Evolutionary conservation across 2,888 invertebrate species (phyloP).

Genomic region (Parasteatoda lunata): DNA sequence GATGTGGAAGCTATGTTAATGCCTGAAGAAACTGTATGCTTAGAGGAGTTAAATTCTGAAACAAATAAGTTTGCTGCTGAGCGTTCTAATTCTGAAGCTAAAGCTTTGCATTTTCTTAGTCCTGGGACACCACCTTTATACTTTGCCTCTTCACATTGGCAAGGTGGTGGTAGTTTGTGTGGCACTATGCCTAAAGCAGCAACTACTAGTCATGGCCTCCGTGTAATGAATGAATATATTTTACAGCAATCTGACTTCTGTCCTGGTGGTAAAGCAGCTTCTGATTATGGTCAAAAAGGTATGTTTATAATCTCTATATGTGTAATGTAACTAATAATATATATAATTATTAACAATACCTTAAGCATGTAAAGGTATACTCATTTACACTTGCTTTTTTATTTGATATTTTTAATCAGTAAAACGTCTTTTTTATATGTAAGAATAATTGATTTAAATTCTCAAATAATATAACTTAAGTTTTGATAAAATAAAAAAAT

Average conservation of each 20-base stretch:
- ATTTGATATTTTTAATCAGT: too few relatives aligned
- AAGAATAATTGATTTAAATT: too few relatives aligned
- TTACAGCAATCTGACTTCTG: conserved; percentile 65
- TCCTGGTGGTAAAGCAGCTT: conserved; percentile 44
- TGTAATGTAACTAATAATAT: too few relatives aligned
- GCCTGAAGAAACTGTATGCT: conserved; percentile 77
- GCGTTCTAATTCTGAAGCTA: conserved; percentile 50
- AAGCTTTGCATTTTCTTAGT: conserved; percentile 57
- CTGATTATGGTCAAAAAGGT: conserved; percentile 51
- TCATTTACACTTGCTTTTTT: too few relatives aligned
- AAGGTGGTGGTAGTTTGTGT: conserved; percentile 28
- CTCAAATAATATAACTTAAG: too few relatives aligned
- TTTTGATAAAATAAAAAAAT: too few relatives aligned
- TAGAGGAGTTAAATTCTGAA: conserved; percentile 57
- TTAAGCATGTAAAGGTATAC: too few relatives aligned
- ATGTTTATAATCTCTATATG: not conserved
- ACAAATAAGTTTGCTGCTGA: conserved; percentile 29
- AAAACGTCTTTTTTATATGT: too few relatives aligned
- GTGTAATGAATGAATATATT: conserved; percentile 67
- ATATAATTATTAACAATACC: too few relatives aligned
- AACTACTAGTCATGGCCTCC: conserved; percentile 49
- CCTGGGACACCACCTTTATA: conserved; percentile 61
- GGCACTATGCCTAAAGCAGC: conserved; percentile 58
- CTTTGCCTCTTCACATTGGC: conserved; percentile 62
- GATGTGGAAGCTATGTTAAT: conserved; percentile 93